phyloP scores from a whole-genome alignment of 2,113 vertebrate species.

The Chroicocephalus ridibundus region DNA sequence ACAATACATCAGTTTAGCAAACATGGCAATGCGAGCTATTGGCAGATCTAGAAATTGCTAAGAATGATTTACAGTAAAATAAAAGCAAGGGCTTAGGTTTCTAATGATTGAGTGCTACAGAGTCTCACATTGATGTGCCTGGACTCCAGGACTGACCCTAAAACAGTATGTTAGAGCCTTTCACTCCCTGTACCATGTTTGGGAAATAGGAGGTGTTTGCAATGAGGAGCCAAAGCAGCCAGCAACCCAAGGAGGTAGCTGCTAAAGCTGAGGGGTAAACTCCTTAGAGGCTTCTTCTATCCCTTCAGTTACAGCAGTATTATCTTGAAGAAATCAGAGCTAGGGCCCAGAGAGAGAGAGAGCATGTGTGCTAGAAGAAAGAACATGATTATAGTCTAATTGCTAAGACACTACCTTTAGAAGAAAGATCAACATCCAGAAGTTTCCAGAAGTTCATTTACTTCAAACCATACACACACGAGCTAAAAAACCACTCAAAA shows the following conservation, averaged over 20 bases:
- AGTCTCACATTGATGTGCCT: not conserved
- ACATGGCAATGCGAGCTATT: not conserved
- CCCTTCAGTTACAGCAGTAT: not conserved
- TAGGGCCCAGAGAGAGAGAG: not conserved
- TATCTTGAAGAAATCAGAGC: not conserved
- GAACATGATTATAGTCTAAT: not conserved
- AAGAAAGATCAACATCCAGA: not conserved
- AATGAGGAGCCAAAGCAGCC: not conserved
- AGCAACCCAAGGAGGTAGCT: not conserved
- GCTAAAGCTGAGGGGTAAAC: not conserved
- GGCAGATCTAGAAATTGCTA: not conserved
- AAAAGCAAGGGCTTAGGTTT: not conserved
- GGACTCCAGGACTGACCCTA: not conserved
- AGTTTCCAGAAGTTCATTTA: not conserved
- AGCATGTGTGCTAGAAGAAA: not conserved
- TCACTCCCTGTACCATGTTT: rapidly evolving
- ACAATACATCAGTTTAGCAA: not conserved
- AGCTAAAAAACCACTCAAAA: rapidly evolving
- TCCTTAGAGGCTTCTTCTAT: not conserved
- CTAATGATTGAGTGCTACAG: not conserved
- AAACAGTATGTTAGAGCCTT: not conserved
- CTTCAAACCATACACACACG: not conserved
- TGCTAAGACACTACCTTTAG: not conserved
- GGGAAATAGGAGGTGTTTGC: not conserved
- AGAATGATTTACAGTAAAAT: not conserved